Base-by-base conservation (phyloP, 2,113 vertebrate species). In the Crotalus viridis region DNA sequence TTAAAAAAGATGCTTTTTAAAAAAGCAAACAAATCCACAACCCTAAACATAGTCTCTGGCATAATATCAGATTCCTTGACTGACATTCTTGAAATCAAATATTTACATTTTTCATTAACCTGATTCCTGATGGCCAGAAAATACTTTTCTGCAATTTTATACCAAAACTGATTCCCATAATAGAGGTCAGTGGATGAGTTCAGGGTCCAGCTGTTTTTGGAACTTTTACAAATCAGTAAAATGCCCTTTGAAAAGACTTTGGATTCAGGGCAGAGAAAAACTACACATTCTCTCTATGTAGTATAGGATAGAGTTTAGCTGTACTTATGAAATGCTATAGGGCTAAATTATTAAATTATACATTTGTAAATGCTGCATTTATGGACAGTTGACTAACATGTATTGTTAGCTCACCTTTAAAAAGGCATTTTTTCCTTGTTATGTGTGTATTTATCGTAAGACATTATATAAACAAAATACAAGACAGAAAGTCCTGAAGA, bases 111-210 rank as follows among this genome's bases (percentile, higher is more conserved):
- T 55, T 69, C 88, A 52, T 24, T 28, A 88, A 74, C 13, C 6
- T 64, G 56, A 87, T 64, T 87, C 13, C 51, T 56, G 15, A 17
- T 55, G n/a, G 51, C 10, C 10, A 33, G 17, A 10, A 4, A 4
- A 4, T 0, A n/a, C 85, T 7, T 21, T 15, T 89, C 85, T 0
- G 0, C 46, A 52, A 85, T 91, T 92, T 28, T 19, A 59, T 48
- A 93, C 24, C 4, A 91, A 90, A 96, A 96, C 0, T 88, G 10
- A 89, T 6, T 51, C 93, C 91, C 39, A 91, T 81, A 19, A 43
- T 9, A 43, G 19, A 81, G 33, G 74, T 43, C 74, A 81, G 33
- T 43, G 55, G 0, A 22, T 15, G 52, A 28, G 28, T 43, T 9
- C 28, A 13, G 7, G 5, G 19, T 33, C 0, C 22, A 19, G 0